phyloP scores from a whole-genome alignment of 23 tunicate species.

The Halocynthia roretzi region DNA sequence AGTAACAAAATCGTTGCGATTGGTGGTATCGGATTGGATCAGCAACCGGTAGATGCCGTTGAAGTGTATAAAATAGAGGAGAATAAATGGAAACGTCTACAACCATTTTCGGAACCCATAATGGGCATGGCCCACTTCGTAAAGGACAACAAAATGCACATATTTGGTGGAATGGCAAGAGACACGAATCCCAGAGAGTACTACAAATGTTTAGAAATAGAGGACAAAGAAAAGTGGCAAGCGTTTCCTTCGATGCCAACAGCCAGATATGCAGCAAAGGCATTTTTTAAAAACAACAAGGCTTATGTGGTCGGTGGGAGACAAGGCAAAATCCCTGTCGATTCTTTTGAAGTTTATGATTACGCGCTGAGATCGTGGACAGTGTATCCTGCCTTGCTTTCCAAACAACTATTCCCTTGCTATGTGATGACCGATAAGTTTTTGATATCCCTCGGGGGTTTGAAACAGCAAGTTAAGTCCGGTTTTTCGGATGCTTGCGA shows the following conservation, averaged over 20 bases:
- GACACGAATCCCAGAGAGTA: slow-evolving; percentile 92
- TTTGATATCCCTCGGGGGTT: slow-evolving; percentile 62
- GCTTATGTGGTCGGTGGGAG: slow-evolving; percentile 80
- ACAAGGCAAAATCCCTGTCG: slow-evolving; percentile 79
- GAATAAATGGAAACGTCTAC: slow-evolving; percentile 73
- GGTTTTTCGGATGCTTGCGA: slow-evolving; percentile 92
- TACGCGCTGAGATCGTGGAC: slow-evolving; percentile 54
- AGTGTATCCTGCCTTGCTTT: slow-evolving; percentile 48
- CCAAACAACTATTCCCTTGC: slow-evolving; percentile 66
- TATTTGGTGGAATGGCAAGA: slow-evolving; percentile 90
- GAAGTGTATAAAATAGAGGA: slow-evolving; percentile 53
- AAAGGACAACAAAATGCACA: slow-evolving; percentile 54
- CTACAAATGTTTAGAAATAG: slow-evolving; percentile 72
- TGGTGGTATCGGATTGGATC: slow-evolving; percentile 85
- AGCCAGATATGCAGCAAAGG: slow-evolving; percentile 73
- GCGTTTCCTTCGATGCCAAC: slow-evolving; percentile 90
- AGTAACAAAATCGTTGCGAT: slow-evolving; percentile 67
- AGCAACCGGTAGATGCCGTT: slow-evolving; percentile 88
- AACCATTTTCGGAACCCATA: slow-evolving; percentile 72
- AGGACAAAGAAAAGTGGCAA: slow-evolving; percentile 75
- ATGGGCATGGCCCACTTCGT: slow-evolving; percentile 86
- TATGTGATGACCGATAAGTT: slow-evolving; percentile 81
- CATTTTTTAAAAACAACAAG: slow-evolving; percentile 60
- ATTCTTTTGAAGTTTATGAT: slow-evolving; percentile 73
- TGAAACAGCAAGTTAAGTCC: slow-evolving; percentile 57